A percentile compares a stretch with the other conserved stretches of the same genome.
These are phyloP conservation scores for Avahi laniger DNA, from an alignment of 2,797 vertebrate genomes.

Conservation along the genomic window DNA sequence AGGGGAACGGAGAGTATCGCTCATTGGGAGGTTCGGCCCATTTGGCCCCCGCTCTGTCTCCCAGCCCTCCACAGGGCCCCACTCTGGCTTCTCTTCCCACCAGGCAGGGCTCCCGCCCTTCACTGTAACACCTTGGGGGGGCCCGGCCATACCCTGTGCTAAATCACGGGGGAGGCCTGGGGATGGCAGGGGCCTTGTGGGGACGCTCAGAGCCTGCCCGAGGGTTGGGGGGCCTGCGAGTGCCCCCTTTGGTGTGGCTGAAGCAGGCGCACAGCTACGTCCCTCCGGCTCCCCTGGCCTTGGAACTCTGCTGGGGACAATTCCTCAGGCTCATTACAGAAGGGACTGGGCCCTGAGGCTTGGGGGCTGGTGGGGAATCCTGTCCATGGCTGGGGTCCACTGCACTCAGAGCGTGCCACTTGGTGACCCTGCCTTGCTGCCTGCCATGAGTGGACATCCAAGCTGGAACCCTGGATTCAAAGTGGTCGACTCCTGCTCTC, in stretches of 20 bases:
- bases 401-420: background rate
- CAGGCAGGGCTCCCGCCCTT: background rate
- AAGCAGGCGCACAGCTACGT: background rate
- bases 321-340: background rate
- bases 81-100: background rate
- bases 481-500: background rate
- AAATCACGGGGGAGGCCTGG: rapidly evolving
- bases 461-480: background rate
- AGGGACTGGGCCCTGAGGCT: background rate
- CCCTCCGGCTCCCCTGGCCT: background rate
- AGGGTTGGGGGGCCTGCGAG: background rate
- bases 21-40: background rate
- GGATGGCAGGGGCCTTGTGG: rapidly evolving
- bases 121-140: background rate
- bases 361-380: background rate
- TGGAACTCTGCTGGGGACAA: background rate
- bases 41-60: background rate
- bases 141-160: background rate
- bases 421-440: background rate
- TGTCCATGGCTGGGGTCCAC: background rate
- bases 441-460: background rate
- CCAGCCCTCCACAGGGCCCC: background rate
- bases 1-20: rapidly evolving
- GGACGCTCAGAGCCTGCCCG: no score
- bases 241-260: background rate